phyloP scores from a whole-genome alignment of 2,113 vertebrate species.

The Ochotona princeps region DNA sequence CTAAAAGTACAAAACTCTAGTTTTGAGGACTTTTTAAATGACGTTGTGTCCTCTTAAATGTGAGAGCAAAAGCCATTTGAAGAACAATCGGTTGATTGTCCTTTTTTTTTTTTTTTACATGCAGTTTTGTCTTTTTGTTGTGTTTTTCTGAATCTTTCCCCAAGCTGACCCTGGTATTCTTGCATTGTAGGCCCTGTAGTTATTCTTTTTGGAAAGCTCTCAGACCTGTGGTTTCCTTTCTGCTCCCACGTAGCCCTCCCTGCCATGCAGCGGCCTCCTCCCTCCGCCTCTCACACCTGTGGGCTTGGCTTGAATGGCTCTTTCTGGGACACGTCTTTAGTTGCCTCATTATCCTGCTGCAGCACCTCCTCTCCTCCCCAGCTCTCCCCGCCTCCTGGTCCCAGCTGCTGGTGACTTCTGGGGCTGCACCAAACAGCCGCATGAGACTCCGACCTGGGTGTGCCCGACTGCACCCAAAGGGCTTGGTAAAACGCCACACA shows the following conservation, averaged over 20 bases:
- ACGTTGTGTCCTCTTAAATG: background rate
- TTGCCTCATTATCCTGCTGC: background rate
- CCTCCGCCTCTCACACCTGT: background rate
- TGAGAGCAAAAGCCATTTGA: background rate
- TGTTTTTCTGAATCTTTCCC: background rate
- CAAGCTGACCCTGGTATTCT: background rate
- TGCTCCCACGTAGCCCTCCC: background rate
- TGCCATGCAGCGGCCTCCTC: no score
- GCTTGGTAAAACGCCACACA: background rate
- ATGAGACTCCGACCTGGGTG: background rate
- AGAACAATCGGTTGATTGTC: background rate
- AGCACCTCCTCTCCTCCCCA: no score
- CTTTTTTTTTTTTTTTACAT: background rate
- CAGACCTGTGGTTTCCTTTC: background rate
- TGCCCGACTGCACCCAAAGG: background rate
- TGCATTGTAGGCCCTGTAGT: background rate
- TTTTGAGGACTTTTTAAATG: background rate
- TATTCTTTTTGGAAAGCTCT: background rate
- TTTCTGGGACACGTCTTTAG: background rate
- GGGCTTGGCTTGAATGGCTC: background rate
- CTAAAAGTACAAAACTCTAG: slow-evolving; percentile 39
- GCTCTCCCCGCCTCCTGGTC: no score
- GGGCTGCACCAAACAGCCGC: background rate
- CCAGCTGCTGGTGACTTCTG: no score
- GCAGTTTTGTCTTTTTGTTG: background rate